A percentile compares a stretch with the other conserved stretches of the same genome.
Evolutionary conservation across 2,797 vertebrate species (phyloP).

Genomic region (Falco concolor): DNA sequence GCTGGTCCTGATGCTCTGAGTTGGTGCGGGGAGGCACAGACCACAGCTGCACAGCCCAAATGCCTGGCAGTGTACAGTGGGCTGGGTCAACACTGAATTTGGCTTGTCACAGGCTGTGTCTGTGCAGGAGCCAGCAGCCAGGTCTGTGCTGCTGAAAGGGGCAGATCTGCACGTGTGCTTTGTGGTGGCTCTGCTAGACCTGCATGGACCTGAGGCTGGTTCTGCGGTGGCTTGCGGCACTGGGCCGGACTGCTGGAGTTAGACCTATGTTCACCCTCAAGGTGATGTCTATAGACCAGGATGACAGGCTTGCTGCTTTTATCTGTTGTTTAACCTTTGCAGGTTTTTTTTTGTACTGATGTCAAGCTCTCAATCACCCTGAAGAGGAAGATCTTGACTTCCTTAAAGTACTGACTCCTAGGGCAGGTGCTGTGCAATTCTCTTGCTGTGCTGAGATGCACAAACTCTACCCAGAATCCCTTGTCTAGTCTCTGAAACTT

Average conservation of each 20-base stretch:
- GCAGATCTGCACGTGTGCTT: rapidly evolving
- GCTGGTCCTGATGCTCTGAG: background rate
- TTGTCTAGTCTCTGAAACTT: background rate
- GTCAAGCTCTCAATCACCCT: too few species aligned
- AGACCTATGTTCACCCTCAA: rapidly evolving
- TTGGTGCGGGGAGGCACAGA: background rate
- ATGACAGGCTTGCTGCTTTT: background rate
- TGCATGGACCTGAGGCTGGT: rapidly evolving
- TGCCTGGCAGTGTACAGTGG: background rate
- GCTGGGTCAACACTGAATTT: rapidly evolving
- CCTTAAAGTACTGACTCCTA: too few species aligned
- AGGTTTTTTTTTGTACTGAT: background rate
- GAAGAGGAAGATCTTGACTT: background rate
- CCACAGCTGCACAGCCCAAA: background rate
- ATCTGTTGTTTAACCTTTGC: too few species aligned
- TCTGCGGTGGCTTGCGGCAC: background rate
- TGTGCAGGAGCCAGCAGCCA: background rate
- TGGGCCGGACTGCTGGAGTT: rapidly evolving
- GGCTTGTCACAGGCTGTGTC: background rate
- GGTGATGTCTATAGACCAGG: background rate
- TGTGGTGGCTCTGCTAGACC: background rate
- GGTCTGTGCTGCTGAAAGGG: background rate
- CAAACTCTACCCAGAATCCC: background rate
- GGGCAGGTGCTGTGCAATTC: background rate
- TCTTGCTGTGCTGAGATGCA: background rate